A percentile compares a stretch with the other conserved stretches of the same genome.
phyloP scores from a whole-genome alignment of 2,888 invertebrate species.

The Syritta pipiens region DNA sequence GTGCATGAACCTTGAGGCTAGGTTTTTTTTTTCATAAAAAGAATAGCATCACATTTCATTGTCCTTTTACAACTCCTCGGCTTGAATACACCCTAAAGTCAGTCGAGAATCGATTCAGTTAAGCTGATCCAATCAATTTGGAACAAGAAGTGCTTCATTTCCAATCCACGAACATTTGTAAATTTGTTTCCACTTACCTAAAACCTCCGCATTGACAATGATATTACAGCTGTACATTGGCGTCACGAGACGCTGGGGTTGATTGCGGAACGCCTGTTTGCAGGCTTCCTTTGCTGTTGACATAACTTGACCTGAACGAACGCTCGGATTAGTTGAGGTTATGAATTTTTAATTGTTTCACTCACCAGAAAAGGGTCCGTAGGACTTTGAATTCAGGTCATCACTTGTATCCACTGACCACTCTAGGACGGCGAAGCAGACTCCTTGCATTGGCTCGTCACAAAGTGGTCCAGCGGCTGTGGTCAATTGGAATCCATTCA shows the following conservation, averaged over 20 bases:
- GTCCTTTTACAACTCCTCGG: no score
- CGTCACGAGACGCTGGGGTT: slow-evolving; percentile 94
- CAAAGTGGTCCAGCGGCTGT: slow-evolving; percentile 95
- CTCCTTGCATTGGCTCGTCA: slow-evolving; percentile 98
- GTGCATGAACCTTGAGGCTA: no score
- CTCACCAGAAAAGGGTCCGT: slow-evolving; percentile 81
- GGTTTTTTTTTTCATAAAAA: no score
- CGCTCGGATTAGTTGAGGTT: not conserved
- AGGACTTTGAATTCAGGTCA: slow-evolving; percentile 76
- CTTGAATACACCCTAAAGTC: no score
- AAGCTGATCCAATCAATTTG: no score
- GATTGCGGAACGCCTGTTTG: slow-evolving; percentile 91
- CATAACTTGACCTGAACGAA: slow-evolving; percentile 89
- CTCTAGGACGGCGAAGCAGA: slow-evolving; percentile 92
- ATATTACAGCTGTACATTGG: slow-evolving; percentile 95
- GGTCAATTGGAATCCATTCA: slow-evolving; percentile 93
- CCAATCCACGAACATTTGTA: no score
- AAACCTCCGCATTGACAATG: slow-evolving; percentile 90
- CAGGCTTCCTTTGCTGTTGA: slow-evolving; percentile 94
- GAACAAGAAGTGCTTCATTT: no score
- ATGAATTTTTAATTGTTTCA: not conserved
- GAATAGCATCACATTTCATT: no score
- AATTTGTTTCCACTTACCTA: no score
- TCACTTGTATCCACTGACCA: slow-evolving; percentile 83
- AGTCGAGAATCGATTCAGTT: no score